Evolutionary conservation across 35 echinoderm and acorn worm genomes (phyloP).

Genomic region (Apostichopus californicus): DNA sequence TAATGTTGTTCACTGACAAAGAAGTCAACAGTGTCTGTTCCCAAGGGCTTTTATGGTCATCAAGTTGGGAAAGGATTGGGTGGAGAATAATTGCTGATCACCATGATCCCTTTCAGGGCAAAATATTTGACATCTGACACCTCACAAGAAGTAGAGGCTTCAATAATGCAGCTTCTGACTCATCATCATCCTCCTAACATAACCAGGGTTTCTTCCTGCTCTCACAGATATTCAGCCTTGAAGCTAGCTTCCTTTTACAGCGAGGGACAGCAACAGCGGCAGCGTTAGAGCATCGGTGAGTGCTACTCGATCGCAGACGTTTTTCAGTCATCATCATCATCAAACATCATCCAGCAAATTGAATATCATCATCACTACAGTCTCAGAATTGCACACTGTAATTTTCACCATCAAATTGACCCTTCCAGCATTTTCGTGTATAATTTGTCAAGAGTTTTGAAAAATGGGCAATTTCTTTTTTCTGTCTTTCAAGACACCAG

Average conservation of each 20-base stretch:
- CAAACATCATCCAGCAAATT: not conserved
- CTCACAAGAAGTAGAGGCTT: not conserved
- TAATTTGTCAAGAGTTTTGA: not conserved
- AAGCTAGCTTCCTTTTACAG: not conserved
- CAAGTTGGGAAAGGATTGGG: not conserved
- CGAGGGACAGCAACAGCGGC: too few relatives aligned
- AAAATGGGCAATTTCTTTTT: not conserved
- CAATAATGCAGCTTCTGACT: not conserved
- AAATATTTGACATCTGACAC: not conserved
- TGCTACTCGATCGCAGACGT: too few relatives aligned
- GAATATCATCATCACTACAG: not conserved
- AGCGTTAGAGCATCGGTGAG: too few relatives aligned
- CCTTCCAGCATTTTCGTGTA: not conserved
- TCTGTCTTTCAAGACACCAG: not conserved
- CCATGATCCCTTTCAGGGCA: not conserved
- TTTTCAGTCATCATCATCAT: too few relatives aligned
- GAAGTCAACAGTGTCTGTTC: not conserved
- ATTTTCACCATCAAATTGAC: not conserved
- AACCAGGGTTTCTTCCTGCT: not conserved
- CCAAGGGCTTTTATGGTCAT: not conserved
- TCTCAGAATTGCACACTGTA: not conserved
- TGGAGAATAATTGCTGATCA: not conserved
- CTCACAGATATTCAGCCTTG: not conserved
- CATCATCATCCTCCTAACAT: not conserved
- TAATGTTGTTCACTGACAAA: too few relatives aligned